These are phyloP conservation scores for Drosophila paucipuncta DNA, from an alignment of 2,888 invertebrate species.

Conservation along the genomic window DNA sequence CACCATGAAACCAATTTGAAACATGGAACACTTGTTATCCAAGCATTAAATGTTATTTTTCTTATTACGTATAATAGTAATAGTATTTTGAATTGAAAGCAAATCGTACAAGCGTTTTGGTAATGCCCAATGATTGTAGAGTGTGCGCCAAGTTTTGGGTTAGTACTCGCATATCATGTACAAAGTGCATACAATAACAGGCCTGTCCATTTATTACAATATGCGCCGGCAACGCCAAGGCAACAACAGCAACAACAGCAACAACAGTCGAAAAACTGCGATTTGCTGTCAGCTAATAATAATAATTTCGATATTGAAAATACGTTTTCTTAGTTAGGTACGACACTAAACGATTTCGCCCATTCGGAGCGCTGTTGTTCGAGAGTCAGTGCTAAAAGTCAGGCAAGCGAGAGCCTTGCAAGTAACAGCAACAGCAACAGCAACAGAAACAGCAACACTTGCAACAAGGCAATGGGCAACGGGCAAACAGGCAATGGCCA, in stretches of 20 bases:
- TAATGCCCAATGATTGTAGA: constrained; percentile 32
- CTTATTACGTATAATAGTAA: background rate
- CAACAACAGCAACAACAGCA: constrained; percentile 47
- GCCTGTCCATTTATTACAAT: constrained; percentile 79
- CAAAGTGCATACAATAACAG: constrained; percentile 73
- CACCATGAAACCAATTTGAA: background rate
- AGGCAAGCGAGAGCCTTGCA: constrained; percentile 60
- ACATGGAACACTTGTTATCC: background rate
- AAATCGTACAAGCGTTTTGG: background rate
- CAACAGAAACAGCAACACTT: constrained; percentile 40
- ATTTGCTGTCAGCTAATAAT: constrained; percentile 83
- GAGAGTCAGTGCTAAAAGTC: constrained; percentile 73
- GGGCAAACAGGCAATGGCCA: constrained; percentile 33
- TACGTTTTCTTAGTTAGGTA: constrained; percentile 84
- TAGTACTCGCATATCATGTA: constrained; percentile 70
- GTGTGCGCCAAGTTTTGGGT: constrained; percentile 47
- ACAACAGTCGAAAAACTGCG: constrained; percentile 77
- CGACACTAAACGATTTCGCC: constrained; percentile 83
- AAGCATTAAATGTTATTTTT: background rate
- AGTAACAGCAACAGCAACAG: constrained; percentile 22
- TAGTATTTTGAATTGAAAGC: constrained; percentile 3
- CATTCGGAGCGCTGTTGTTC: constrained; percentile 58
- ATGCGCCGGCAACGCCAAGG: constrained; percentile 70
- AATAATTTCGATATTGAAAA: constrained; percentile 84
- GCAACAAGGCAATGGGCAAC: constrained; percentile 49